Percentiles rank a stretch among this genome's conserved stretches.
Evolutionary conservation across 1,140 invertebrate genomes (phyloP).

Genomic region (Phortica variegata): DNA sequence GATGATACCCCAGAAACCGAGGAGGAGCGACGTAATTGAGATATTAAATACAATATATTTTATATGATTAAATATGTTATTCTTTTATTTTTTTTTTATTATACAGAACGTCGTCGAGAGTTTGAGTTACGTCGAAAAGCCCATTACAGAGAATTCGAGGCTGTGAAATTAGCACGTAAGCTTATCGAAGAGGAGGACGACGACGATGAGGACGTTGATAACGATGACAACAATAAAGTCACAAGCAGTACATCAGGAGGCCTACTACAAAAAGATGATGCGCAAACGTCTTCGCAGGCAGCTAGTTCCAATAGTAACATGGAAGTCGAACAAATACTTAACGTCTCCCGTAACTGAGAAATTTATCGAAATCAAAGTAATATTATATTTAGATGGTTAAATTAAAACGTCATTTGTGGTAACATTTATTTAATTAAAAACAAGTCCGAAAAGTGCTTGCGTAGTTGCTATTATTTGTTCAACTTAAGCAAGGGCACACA

Average conservation of each 20-base stretch:
- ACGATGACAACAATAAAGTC: constrained; percentile 9
- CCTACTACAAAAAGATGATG: constrained; percentile 20
- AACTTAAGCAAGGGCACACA: too few species aligned
- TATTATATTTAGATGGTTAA: too few species aligned
- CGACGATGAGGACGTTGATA: constrained; percentile 65
- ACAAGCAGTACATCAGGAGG: constrained; percentile 22
- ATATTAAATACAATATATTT: neutral
- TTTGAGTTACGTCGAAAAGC: constrained; percentile 92
- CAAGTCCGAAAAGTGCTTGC: too few species aligned
- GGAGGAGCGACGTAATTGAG: constrained; percentile 59
- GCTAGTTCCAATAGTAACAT: constrained; percentile 25
- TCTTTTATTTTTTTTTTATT: constrained; percentile 20
- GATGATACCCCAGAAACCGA: constrained; percentile 67
- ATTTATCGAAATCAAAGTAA: too few species aligned
- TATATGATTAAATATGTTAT: neutral
- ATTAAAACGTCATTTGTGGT: too few species aligned
- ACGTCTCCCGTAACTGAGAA: constrained; percentile 24
- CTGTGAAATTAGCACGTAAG: constrained; percentile 85
- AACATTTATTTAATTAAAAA: too few species aligned
- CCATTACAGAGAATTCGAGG: constrained; percentile 97
- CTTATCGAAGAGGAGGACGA: constrained; percentile 87
- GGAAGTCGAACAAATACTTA: constrained; percentile 20
- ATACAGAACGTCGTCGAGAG: constrained; percentile 67
- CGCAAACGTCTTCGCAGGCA: neutral
- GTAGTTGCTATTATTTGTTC: too few species aligned